Percentiles rank a stretch among this genome's conserved stretches.
These are phyloP conservation scores for Cheilosia grossa DNA, from an alignment of 2,888 invertebrate species.

Conservation along the genomic window DNA sequence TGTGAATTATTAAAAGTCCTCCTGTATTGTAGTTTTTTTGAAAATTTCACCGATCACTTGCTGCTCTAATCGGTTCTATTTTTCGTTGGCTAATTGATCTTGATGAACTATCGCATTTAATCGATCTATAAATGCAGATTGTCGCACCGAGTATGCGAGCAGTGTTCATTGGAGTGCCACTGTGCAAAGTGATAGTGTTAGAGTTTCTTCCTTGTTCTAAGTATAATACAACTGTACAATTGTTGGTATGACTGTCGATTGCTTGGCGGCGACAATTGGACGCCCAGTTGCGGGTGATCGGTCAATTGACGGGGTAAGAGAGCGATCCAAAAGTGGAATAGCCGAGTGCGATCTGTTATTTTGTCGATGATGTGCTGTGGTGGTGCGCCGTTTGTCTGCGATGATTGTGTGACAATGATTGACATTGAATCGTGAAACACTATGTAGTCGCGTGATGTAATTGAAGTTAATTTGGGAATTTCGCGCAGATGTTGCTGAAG, in stretches of 20 bases:
- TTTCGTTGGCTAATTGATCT: slow-evolving; percentile 48
- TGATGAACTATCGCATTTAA: slow-evolving; percentile 58
- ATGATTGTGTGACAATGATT: slow-evolving; percentile 34
- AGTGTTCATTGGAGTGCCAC: slow-evolving; percentile 44
- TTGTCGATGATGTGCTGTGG: slow-evolving; percentile 11
- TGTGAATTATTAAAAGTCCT: slow-evolving; percentile 21
- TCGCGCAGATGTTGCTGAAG: slow-evolving; percentile 30
- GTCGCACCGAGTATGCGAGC: slow-evolving; percentile 17
- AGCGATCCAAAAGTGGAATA: slow-evolving; percentile 9
- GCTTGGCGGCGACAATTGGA: slow-evolving; percentile 48
- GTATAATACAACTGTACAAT: slow-evolving; percentile 17
- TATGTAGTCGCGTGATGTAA: slow-evolving; percentile 33
- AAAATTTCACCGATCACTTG: slow-evolving; percentile 1
- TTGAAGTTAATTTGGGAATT: slow-evolving; percentile 52
- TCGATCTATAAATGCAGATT: slow-evolving; percentile 33
- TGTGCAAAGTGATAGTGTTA: background rate
- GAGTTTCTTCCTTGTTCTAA: slow-evolving; percentile 47
- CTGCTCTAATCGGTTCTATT: slow-evolving; percentile 35
- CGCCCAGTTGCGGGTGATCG: slow-evolving; percentile 47
- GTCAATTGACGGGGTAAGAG: slow-evolving; percentile 47
- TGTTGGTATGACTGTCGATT: slow-evolving; percentile 46
- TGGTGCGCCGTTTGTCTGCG: slow-evolving; percentile 46
- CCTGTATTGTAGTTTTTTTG: slow-evolving; percentile 9
- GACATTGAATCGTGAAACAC: slow-evolving; percentile 57
- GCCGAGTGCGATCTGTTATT: slow-evolving; percentile 7